These are phyloP conservation scores for Avahi laniger DNA, from an alignment of 2,797 vertebrate genomes.

Conservation along the genomic window DNA sequence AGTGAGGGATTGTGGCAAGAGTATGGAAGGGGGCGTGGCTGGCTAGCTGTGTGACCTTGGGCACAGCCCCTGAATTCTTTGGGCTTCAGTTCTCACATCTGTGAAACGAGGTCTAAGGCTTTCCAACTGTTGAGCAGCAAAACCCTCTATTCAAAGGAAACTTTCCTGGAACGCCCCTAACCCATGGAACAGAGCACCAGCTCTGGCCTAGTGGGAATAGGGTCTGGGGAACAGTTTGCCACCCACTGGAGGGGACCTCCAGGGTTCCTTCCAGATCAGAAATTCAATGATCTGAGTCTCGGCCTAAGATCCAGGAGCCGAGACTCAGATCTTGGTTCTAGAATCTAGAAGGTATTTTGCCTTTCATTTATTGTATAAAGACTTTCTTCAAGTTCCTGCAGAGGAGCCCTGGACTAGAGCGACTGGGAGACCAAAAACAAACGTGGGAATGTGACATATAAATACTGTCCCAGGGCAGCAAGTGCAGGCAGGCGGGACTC, in stretches of 20 bases:
- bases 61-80: not conserved
- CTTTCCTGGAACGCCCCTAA: not conserved
- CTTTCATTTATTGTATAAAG: not conserved
- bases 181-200: not conserved
- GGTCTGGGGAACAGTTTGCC: not conserved
- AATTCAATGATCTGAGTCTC: not conserved
- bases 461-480: not conserved
- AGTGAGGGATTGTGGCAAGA: not conserved
- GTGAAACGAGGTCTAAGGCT: not conserved
- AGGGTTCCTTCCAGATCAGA: not conserved
- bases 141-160: slow-evolving; percentile 22
- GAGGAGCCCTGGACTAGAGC: not conserved
- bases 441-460: not conserved
- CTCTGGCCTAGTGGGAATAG: not conserved
- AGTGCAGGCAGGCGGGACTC: not conserved
- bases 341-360: not conserved
- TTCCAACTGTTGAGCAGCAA: not conserved
- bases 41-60: not conserved
- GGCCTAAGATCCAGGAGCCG: not conserved
- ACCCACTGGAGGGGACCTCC: not conserved
- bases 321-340: not conserved
- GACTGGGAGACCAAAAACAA: not conserved
- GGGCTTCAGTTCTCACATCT: slow-evolving; percentile 29
- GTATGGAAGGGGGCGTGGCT: not conserved
- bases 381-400: not conserved